phyloP scores from a whole-genome alignment of 2,113 vertebrate genomes.

The Ochotona curzoniae region DNA sequence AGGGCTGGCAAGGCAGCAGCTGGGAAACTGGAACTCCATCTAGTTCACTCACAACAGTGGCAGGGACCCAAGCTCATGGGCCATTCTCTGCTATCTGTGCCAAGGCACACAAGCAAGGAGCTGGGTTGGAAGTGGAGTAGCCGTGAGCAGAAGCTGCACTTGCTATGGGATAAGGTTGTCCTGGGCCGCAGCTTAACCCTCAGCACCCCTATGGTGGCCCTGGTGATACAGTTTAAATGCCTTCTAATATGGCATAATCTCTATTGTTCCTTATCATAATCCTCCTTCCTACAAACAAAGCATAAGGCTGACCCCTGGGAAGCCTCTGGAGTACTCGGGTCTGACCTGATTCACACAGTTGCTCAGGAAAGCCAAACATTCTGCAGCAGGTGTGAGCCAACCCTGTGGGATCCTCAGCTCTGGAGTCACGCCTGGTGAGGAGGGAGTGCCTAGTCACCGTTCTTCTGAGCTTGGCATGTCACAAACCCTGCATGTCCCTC shows the following conservation, averaged over 20 bases:
- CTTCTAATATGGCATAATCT: neutral
- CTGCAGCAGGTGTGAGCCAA: neutral
- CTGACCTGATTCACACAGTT: no score
- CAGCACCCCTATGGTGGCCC: no score
- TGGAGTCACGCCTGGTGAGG: neutral
- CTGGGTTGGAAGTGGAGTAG: no score
- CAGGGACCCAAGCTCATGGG: no score
- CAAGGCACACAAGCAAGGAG: no score
- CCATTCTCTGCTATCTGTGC: no score
- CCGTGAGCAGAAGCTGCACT: no score
- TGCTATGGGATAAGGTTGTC: no score
- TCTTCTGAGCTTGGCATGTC: neutral
- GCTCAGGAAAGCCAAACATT: neutral
- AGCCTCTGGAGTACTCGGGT: neutral
- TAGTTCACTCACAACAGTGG: no score
- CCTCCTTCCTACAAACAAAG: neutral
- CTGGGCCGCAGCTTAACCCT: no score
- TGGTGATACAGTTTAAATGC: neutral
- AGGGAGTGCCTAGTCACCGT: neutral
- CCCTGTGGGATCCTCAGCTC: neutral
- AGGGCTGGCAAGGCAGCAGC: no score
- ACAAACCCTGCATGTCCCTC: neutral
- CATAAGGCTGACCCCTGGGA: neutral
- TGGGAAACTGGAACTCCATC: no score
- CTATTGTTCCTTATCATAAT: neutral